These are phyloP conservation scores for Lepus oiostolus DNA, from an alignment of 2,797 vertebrate genomes.

Conservation along the genomic window DNA sequence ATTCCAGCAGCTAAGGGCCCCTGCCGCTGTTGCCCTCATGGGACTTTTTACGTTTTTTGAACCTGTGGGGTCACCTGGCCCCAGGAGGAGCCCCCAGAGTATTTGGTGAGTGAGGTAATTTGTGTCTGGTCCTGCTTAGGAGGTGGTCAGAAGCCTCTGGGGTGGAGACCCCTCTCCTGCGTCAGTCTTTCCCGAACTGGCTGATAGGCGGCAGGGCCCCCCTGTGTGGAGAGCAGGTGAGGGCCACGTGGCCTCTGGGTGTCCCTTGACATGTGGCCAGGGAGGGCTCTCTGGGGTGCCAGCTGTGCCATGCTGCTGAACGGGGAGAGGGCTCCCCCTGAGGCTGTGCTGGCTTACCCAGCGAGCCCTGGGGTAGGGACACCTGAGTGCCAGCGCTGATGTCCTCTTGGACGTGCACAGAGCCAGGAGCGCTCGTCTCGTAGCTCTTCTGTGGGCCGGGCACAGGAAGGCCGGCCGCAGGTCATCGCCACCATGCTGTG, in stretches of 20 bases:
- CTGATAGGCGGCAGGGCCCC: not conserved
- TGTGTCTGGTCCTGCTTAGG: not conserved
- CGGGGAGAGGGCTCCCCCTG: no score
- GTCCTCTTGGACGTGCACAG: not conserved
- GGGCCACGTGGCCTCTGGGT: not conserved
- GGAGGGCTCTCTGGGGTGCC: not conserved
- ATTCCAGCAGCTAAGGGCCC: no score
- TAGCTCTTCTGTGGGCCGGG: slow-evolving; percentile 49
- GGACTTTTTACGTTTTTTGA: no score
- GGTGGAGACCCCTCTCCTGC: not conserved
- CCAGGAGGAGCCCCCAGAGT: not conserved
- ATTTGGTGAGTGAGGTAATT: not conserved
- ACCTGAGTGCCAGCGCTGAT: not conserved
- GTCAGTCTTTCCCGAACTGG: not conserved
- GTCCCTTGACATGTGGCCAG: not conserved
- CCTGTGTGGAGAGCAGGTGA: not conserved
- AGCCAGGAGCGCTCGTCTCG: slow-evolving; percentile 36
- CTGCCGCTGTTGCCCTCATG: no score
- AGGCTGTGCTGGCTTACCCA: not conserved
- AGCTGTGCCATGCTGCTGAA: no score
- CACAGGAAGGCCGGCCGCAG: slow-evolving; percentile 42
- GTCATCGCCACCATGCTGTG: not conserved
- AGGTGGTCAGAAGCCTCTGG: not conserved
- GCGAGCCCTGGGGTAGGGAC: not conserved
- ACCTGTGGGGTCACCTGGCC: not conserved